phyloP scores from a whole-genome alignment of 2,797 vertebrate genomes.

The Alosa sapidissima region DNA sequence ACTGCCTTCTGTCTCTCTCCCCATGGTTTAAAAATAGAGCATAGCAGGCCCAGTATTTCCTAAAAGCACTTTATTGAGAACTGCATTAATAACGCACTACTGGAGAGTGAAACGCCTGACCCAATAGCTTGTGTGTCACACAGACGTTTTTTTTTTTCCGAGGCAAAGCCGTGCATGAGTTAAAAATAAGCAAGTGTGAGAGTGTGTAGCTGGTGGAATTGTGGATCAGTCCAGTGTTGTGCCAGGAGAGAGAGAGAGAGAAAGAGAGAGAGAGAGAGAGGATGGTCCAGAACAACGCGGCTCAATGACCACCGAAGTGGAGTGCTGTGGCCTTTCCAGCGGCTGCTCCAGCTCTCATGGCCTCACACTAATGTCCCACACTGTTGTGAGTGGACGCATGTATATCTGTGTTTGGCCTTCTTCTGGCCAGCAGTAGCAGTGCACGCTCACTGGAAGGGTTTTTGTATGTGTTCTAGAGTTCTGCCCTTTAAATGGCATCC shows the following conservation, averaged over 20 bases:
- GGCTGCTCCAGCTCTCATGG: not conserved
- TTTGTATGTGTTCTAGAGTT: not conserved
- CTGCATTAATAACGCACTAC: not conserved
- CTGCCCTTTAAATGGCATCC: too few species aligned
- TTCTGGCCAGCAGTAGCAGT: not conserved
- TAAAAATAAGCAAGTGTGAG: slow-evolving; percentile 11
- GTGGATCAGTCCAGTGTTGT: too few species aligned
- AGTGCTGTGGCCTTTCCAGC: not conserved
- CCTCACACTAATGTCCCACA: not conserved
- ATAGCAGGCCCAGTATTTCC: not conserved
- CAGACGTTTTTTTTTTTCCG: not conserved
- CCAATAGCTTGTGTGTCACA: slow-evolving; percentile 7
- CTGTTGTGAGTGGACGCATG: too few species aligned
- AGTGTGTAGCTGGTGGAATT: slow-evolving; percentile 40
- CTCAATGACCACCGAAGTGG: not conserved
- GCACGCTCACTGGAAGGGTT: not conserved
- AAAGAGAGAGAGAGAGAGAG: not conserved
- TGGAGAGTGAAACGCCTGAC: not conserved
- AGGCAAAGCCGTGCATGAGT: not conserved
- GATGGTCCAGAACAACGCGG: not conserved
- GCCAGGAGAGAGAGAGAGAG: not conserved
- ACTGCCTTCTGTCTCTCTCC: not conserved
- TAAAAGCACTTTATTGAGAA: slow-evolving; percentile 15
- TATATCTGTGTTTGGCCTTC: not conserved
- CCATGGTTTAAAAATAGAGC: not conserved